phyloP scores from a whole-genome alignment of 1,140 invertebrate genomes.

The Euura saliciscinereae region DNA sequence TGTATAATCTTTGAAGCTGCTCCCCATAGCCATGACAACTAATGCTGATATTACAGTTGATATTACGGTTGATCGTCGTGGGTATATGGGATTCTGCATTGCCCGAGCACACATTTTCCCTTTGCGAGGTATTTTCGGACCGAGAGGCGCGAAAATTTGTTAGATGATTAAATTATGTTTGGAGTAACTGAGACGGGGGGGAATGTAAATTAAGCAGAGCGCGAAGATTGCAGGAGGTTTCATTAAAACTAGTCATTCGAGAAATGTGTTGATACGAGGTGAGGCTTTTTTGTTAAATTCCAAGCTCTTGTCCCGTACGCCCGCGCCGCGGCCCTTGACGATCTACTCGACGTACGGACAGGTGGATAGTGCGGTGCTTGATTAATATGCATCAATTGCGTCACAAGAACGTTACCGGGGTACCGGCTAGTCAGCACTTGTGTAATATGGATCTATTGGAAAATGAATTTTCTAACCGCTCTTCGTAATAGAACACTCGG shows the following conservation, averaged over 20 bases:
- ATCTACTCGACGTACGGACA: too few species aligned
- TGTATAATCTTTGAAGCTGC: not conserved
- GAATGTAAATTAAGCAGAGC: too few species aligned
- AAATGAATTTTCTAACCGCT: too few species aligned
- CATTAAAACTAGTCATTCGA: conserved; percentile 24
- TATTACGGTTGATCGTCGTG: not conserved
- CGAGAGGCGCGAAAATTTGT: too few species aligned
- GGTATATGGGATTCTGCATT: not conserved
- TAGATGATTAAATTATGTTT: conserved; percentile 10
- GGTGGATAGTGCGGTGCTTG: not conserved
- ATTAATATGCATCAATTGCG: not conserved
- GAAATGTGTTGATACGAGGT: conserved; percentile 18
- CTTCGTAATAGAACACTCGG: too few species aligned
- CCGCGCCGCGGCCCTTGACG: too few species aligned
- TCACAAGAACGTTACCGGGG: not conserved
- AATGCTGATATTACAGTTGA: not conserved
- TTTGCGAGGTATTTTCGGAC: too few species aligned
- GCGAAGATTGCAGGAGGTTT: conserved; percentile 34
- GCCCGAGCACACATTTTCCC: not conserved
- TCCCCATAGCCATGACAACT: not conserved
- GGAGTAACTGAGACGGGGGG: conserved; percentile 21
- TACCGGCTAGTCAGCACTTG: not conserved
- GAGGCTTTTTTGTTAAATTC: not conserved
- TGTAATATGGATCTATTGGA: not conserved
- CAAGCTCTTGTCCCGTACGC: too few species aligned